Evolutionary conservation across 2,888 invertebrate genomes (phyloP).

Genomic region (Patella depressa): DNA sequence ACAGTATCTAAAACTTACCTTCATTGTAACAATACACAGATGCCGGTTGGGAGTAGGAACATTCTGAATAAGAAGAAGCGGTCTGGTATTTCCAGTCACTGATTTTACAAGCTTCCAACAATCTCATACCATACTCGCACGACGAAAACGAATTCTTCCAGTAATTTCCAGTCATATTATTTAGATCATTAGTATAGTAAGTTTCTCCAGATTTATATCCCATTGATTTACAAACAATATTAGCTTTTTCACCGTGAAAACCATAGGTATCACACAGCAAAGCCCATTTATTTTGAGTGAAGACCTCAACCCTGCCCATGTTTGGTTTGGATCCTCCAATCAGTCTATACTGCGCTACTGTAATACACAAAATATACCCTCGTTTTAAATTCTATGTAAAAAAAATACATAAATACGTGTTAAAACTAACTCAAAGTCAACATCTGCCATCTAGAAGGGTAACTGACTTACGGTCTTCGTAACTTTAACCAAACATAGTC

Average conservation of each 20-base stretch:
- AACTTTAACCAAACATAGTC: too few relatives aligned
- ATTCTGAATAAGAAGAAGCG: too few relatives aligned
- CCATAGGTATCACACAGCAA: background rate
- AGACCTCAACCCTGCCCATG: background rate
- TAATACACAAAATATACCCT: background rate
- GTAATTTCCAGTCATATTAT: too few relatives aligned
- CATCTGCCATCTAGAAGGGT: too few relatives aligned
- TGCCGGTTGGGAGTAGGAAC: background rate
- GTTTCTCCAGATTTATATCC: conserved; percentile 5
- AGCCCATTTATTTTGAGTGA: background rate
- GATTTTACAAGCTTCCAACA: too few relatives aligned
- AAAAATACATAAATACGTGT: too few relatives aligned
- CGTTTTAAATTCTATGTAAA: too few relatives aligned
- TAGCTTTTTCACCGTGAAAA: background rate
- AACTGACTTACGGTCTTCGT: too few relatives aligned
- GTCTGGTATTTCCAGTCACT: too few relatives aligned
- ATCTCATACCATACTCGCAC: too few relatives aligned
- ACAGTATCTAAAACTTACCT: background rate
- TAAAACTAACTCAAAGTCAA: too few relatives aligned
- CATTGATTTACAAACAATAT: background rate
- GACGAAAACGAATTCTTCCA: too few relatives aligned
- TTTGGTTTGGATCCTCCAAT: background rate
- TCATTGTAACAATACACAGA: background rate
- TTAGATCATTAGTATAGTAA: background rate
- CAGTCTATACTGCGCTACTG: background rate